Evolutionary conservation across 2,888 invertebrate species (phyloP).

Genomic region (Octodonta nipae): DNA sequence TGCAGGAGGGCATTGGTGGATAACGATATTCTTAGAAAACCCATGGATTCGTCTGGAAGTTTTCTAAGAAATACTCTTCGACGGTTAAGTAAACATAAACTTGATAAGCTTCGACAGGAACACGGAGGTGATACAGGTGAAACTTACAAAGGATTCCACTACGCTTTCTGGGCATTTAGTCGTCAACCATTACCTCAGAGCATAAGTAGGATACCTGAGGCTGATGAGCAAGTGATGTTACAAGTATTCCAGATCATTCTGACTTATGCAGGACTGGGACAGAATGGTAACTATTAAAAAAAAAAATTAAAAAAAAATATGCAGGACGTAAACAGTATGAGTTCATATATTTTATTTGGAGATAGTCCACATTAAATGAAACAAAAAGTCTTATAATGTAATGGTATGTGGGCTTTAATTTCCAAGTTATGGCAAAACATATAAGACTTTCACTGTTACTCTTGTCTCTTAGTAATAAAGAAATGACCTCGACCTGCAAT

Average conservation of each 20-base stretch:
- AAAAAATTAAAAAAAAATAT: too few relatives aligned
- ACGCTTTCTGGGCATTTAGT: slow-evolving; percentile 83
- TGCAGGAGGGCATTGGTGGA: slow-evolving; percentile 74
- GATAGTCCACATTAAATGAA: too few relatives aligned
- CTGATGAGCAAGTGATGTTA: slow-evolving; percentile 72
- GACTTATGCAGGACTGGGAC: slow-evolving; percentile 73
- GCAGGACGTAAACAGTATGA: too few relatives aligned
- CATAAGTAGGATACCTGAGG: slow-evolving; percentile 70
- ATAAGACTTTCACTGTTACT: too few relatives aligned
- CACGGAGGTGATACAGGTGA: slow-evolving; percentile 61
- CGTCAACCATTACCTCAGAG: slow-evolving; percentile 68
- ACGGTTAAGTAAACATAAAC: slow-evolving; percentile 67
- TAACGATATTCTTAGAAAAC: slow-evolving; percentile 66
- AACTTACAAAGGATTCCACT: slow-evolving; percentile 74
- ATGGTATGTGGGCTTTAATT: too few relatives aligned
- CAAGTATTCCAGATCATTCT: slow-evolving; percentile 81
- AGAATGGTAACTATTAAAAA: slow-evolving; percentile 40
- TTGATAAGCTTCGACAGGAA: slow-evolving; percentile 62
- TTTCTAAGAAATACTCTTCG: slow-evolving; percentile 80
- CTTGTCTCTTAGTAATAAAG: too few relatives aligned
- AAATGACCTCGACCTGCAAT: too few relatives aligned
- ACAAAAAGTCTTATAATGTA: too few relatives aligned
- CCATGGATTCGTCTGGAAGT: slow-evolving; percentile 69
- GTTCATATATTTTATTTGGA: too few relatives aligned
- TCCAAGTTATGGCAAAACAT: too few relatives aligned